Conservation (phyloP, 2,797 vertebrate species). For the Diplodus sargus region DNA sequence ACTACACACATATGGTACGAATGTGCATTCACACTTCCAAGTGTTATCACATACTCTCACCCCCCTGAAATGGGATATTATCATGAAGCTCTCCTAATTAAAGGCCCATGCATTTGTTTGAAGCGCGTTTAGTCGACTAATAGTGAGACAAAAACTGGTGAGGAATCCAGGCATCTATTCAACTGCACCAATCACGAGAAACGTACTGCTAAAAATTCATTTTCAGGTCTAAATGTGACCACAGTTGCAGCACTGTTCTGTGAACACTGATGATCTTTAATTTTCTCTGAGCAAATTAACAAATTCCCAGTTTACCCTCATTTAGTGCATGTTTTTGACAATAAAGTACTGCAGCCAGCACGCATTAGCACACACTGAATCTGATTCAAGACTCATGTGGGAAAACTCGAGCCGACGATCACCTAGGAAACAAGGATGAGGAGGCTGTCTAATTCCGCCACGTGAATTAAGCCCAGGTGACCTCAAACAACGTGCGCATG, state of each 20-base stretch:
- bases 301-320: conserved; percentile 35
- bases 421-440: conserved; percentile 75
- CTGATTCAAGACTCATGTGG: conserved; percentile 54
- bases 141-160: background rate
- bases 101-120: background rate
- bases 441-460: conserved; percentile 60
- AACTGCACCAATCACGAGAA: background rate
- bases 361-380: conserved; percentile 53
- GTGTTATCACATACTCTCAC: background rate
- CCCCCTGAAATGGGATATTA: background rate
- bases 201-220: conserved; percentile 5
- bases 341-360: conserved; percentile 41
- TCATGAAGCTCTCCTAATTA: background rate
- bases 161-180: conserved; percentile 7
- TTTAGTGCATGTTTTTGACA: conserved; percentile 45
- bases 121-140: background rate
- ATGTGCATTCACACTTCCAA: conserved; percentile 12
- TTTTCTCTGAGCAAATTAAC: conserved; percentile 19
- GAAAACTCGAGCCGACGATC: conserved; percentile 63
- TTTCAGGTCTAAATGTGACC: conserved; percentile 13
- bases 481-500: conserved; percentile 51
- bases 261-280: conserved; percentile 43
- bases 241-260: conserved; percentile 29
- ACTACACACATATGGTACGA: background rate
- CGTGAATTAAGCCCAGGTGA: conserved; percentile 67